Conservation (phyloP, 2,113 vertebrate genomes). For the Chaetura pelagica region DNA sequence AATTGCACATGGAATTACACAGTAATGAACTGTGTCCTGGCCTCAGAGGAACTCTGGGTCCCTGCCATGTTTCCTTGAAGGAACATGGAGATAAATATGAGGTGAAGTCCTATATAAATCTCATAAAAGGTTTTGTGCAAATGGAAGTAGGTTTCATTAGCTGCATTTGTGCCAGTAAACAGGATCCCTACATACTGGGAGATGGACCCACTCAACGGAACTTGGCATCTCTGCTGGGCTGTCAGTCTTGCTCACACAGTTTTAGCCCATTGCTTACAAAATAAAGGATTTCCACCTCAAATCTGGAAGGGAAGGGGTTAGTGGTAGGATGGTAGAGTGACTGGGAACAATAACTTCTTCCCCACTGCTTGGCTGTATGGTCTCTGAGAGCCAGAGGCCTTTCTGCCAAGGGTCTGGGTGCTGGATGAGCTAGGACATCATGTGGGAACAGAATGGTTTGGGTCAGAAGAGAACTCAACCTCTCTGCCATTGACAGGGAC, state of each 20-base stretch:
- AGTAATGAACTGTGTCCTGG: background rate
- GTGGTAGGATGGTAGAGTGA: background rate
- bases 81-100: background rate
- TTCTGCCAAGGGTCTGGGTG: background rate
- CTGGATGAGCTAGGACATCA: background rate
- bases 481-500: too few species aligned
- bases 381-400: background rate
- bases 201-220: fast-evolving
- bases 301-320: background rate
- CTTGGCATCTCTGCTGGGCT: background rate
- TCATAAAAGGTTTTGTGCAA: background rate
- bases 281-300: background rate
- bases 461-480: too few species aligned
- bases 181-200: fast-evolving
- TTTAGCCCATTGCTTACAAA: background rate
- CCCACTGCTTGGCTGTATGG: background rate
- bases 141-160: background rate
- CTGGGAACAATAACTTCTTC: background rate
- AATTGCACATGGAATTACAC: background rate
- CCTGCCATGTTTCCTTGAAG: background rate
- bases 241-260: fast-evolving
- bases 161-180: background rate
- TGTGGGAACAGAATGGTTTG: too few species aligned
- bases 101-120: background rate
- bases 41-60: background rate